Evolutionary conservation across 2,888 invertebrate genomes (phyloP).

Genomic region (Drosophila kanekoi): DNA sequence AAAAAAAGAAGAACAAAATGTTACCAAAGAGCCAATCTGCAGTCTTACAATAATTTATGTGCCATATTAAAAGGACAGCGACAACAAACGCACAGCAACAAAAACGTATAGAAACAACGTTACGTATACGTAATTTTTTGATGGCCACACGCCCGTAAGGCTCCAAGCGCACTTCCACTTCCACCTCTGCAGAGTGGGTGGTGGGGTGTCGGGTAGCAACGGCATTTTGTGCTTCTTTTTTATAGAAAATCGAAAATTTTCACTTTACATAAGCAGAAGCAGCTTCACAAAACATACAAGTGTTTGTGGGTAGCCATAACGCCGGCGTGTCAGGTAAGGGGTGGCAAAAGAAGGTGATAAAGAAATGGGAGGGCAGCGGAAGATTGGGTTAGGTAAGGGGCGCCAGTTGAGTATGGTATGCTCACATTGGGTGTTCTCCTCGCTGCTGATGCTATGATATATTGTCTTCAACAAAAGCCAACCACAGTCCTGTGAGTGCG

Average conservation of each 20-base stretch:
- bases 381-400: background rate
- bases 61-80: constrained; percentile 78
- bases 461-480: constrained; percentile 80
- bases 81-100: constrained; percentile 49
- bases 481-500: constrained; percentile 58
- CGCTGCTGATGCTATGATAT: constrained; percentile 76
- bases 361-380: background rate
- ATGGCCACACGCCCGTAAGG: constrained; percentile 61
- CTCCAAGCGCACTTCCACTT: constrained; percentile 29
- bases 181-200: background rate
- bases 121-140: constrained; percentile 79
- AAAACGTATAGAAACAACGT: constrained; percentile 29
- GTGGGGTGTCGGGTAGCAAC: constrained; percentile 23
- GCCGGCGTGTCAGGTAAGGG: constrained; percentile 17
- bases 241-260: constrained; percentile 77
- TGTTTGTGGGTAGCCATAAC: constrained; percentile 71
- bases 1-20: constrained; percentile 58
- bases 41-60: constrained; percentile 79
- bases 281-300: constrained; percentile 62
- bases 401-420: constrained; percentile 30
- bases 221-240: constrained; percentile 54
- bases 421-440: constrained; percentile 57
- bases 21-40: constrained; percentile 76
- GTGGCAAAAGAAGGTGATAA: background rate
- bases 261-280: constrained; percentile 72